Evolutionary conservation across 1,140 invertebrate species (phyloP), one percentile per base, ranked within the genome.

Genomic region (Venturia canescens): DNA sequence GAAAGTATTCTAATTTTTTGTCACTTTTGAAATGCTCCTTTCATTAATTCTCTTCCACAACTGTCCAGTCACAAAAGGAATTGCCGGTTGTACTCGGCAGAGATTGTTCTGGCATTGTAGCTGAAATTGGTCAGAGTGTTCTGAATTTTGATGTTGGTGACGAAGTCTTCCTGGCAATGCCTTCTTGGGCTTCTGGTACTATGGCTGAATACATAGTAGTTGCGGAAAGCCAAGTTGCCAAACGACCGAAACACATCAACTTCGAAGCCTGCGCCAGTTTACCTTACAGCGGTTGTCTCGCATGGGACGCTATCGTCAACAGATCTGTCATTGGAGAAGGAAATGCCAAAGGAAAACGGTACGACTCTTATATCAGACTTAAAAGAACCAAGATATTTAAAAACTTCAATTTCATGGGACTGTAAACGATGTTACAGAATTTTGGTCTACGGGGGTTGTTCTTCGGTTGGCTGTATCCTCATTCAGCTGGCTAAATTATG

Each of bases 261-360:
- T 96, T 95, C 85, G 94, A 95, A 88, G 94, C 94, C 66, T 95
- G 95, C 29, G 94, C 95, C 1, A 94, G 95, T 77, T 87, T 97
- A 38, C 95, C 96, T 5, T 96, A 96, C 84, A 94, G 94, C 67
- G 95, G 95, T 7, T 93, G 93, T 78, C 92, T 95, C n/a, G 94
- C 94, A 1, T 95, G 95, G 93, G 92, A 94, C 84, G 94, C 94
- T 26, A 87, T 96, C 5, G 90, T 94, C 57, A 92, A 93, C 83
- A 90, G 90, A 84, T 93, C 93, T 74, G 85, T 90, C 9, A 92
- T 94, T 74, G 91, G 93, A 83, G 89, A 92, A 83, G 86, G 90
- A 67, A 93, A 92, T 84, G 92, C 93, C 11, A 87, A 90, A 84
- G 92, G 92, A 44, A 95, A 94, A 92, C 93, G 92, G 94, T 95